Conservation (phyloP, 2,113 vertebrate genomes). For the Gasterosteus nipponicus region DNA sequence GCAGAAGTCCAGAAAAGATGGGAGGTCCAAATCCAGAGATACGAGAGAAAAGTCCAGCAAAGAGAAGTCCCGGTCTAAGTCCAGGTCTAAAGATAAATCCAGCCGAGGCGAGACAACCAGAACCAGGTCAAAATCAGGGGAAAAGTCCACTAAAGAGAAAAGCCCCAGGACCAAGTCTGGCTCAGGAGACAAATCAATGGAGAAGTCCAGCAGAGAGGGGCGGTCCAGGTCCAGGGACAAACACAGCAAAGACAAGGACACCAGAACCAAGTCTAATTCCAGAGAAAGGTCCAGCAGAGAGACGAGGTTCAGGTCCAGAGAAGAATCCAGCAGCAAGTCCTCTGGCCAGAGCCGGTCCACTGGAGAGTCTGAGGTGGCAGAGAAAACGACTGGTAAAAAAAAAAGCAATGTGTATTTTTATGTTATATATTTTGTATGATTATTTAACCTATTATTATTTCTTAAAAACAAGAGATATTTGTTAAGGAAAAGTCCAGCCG, state of each 20-base stretch:
- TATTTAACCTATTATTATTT: neutral
- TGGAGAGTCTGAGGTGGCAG: neutral
- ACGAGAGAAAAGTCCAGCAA: neutral
- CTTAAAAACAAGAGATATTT: too few relatives aligned
- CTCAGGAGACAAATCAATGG: constrained; percentile 3
- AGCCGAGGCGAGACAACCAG: neutral
- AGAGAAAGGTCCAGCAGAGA: neutral
- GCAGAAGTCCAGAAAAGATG: neutral
- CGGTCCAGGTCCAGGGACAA: constrained; percentile 11
- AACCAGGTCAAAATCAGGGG: neutral
- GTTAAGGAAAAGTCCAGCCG: too few relatives aligned
- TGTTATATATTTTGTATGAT: neutral
- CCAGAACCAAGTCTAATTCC: neutral
- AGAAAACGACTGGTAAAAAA: constrained; percentile 40
- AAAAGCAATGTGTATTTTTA: neutral
- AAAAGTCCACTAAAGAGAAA: neutral
- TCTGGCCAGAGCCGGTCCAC: neutral
- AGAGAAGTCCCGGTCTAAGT: neutral
- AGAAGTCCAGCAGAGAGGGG: neutral
- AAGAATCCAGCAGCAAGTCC: neutral
- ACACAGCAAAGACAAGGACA: neutral
- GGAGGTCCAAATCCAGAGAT: neutral
- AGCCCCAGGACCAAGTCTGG: neutral
- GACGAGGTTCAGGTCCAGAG: neutral
- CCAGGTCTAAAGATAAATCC: neutral